A percentile compares a stretch with the other conserved stretches of the same genome.
Conservation (phyloP, 2,888 invertebrate genomes). For the Leptinotarsa juncta region DNA sequence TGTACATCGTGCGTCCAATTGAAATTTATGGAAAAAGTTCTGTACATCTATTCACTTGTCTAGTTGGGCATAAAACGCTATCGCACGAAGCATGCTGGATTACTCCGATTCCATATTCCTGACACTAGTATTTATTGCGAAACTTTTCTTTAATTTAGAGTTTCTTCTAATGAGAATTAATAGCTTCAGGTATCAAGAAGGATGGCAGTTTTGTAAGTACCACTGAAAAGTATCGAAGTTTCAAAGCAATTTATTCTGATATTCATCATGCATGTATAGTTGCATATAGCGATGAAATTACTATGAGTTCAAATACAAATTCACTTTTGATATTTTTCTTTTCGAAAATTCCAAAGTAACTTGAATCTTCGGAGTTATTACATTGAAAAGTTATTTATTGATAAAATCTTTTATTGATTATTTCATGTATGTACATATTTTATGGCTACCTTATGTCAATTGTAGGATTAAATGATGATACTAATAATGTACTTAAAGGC, state of each 20-base stretch:
- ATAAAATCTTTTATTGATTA: too few species aligned
- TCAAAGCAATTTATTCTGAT: too few species aligned
- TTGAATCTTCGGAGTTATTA: too few species aligned
- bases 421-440: too few species aligned
- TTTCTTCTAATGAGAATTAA: conserved; percentile 10
- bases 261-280: not conserved
- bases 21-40: conserved; percentile 38
- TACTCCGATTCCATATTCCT: conserved; percentile 31
- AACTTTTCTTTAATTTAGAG: conserved; percentile 24
- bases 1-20: conserved; percentile 30
- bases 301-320: too few species aligned
- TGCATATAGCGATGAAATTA: not conserved
- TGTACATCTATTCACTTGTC: conserved; percentile 30
- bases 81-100: conserved; percentile 25
- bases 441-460: too few species aligned
- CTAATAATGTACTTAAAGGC: too few species aligned
- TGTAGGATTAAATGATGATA: too few species aligned
- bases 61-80: conserved; percentile 29
- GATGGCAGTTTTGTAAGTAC: not conserved
- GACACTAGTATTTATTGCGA: conserved; percentile 29
- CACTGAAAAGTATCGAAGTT: not conserved
- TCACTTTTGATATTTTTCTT: too few species aligned
- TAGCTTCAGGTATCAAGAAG: conserved; percentile 1
- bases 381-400: too few species aligned
- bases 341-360: too few species aligned